Conservation (phyloP, 2,888 invertebrate species). For the Linnaemya vulpina region DNA sequence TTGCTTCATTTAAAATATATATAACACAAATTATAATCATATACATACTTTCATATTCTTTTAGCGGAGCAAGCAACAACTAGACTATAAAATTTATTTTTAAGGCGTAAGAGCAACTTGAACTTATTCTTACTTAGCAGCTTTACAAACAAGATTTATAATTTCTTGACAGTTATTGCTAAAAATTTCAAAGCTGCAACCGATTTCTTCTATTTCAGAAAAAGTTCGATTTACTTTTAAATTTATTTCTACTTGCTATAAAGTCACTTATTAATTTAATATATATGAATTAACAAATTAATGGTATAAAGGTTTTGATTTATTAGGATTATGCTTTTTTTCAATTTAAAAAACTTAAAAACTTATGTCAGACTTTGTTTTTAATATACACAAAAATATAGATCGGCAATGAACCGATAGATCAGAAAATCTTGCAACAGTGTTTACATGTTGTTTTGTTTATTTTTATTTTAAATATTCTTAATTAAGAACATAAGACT, state of each 20-base stretch:
- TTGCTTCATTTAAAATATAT: too few relatives aligned
- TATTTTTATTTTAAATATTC: slow-evolving; percentile 47
- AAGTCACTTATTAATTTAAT: neutral
- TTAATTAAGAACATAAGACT: slow-evolving; percentile 21
- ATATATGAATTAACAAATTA: too few relatives aligned
- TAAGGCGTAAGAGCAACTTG: too few relatives aligned
- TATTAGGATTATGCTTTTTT: too few relatives aligned
- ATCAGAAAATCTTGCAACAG: neutral
- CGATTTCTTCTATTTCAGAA: neutral
- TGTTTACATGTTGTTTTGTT: slow-evolving; percentile 16
- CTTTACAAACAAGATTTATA: neutral
- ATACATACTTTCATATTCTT: too few relatives aligned
- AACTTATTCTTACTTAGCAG: neutral
- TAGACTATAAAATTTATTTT: too few relatives aligned
- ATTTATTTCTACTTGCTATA: neutral
- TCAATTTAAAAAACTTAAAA: too few relatives aligned
- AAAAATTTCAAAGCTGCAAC: neutral
- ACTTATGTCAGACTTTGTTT: too few relatives aligned
- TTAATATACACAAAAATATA: neutral
- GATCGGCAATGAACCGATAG: neutral
- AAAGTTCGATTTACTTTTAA: neutral
- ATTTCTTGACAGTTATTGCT: neutral
- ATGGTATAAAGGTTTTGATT: too few relatives aligned
- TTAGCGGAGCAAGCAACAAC: too few relatives aligned
- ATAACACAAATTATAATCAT: too few relatives aligned